Percentiles rank a stretch among this genome's conserved stretches.
These are phyloP conservation scores for Orientallactaga sibirica DNA, from an alignment of 2,797 vertebrate genomes.

Conservation along the genomic window DNA sequence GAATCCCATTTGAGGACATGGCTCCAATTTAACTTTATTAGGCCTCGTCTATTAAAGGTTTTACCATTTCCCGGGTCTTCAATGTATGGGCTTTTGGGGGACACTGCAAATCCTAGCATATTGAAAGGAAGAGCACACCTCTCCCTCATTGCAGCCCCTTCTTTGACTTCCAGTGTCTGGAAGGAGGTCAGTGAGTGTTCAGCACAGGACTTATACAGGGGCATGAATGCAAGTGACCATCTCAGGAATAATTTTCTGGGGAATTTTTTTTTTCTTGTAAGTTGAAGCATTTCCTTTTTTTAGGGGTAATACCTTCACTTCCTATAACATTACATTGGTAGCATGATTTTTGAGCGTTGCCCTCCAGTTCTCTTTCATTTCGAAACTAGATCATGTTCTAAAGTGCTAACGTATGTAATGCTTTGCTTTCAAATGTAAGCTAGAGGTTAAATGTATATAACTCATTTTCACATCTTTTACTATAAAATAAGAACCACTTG, in stretches of 20 bases:
- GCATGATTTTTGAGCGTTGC: too few relatives aligned
- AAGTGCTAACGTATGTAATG: too few relatives aligned
- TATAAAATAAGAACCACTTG: too few relatives aligned
- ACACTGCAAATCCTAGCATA: not conserved
- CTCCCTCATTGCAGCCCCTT: not conserved
- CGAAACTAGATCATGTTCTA: too few relatives aligned
- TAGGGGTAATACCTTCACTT: too few relatives aligned
- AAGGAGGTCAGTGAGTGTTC: constrained; percentile 9
- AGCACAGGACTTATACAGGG: not conserved
- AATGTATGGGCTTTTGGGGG: not conserved
- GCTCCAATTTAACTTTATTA: not conserved
- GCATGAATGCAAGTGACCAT: constrained; percentile 29
- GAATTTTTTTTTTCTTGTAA: constrained; percentile 54
- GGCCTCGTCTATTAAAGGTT: not conserved
- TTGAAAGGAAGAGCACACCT: not conserved
- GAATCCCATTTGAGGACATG: not conserved
- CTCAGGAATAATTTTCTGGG: constrained; percentile 62
- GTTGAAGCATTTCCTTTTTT: constrained; percentile 50
- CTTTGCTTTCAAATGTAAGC: too few relatives aligned
- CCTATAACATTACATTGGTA: too few relatives aligned
- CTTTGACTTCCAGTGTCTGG: constrained; percentile 16
- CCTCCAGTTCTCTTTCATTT: too few relatives aligned
- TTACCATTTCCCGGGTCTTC: not conserved
- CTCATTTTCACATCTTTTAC: too few relatives aligned
- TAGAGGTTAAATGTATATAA: too few relatives aligned